A percentile compares a stretch with the other conserved stretches of the same genome.
Conservation (phyloP, 2,888 invertebrate species). For the Orthosia gracilis region DNA sequence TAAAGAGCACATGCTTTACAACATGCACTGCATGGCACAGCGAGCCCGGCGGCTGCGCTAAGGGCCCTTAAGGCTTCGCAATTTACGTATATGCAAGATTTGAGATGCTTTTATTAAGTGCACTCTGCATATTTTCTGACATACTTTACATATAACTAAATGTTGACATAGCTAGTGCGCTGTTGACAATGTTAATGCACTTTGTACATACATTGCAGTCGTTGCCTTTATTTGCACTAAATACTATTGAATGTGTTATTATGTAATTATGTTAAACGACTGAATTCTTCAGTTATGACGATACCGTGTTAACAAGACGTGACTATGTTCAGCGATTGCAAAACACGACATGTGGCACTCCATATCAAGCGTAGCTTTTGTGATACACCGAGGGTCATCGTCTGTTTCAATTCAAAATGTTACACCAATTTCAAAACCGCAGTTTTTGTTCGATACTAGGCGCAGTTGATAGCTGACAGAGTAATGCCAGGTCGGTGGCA, state of each 20-base stretch:
- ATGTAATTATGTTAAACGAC: slow-evolving; percentile 12
- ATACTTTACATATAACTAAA: slow-evolving; percentile 24
- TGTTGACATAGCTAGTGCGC: slow-evolving; percentile 1
- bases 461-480: slow-evolving; percentile 40
- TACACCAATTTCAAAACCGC: slow-evolving; percentile 17
- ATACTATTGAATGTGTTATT: slow-evolving; percentile 16
- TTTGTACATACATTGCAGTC: slow-evolving; percentile 9
- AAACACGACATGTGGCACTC: slow-evolving; percentile 41
- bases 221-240: slow-evolving; percentile 23
- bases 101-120: slow-evolving; percentile 62
- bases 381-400: slow-evolving; percentile 31
- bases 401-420: slow-evolving; percentile 16
- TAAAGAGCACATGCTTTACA: slow-evolving; percentile 69
- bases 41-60: slow-evolving; percentile 43
- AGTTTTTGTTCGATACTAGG: slow-evolving; percentile 37
- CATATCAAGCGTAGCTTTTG: slow-evolving; percentile 41
- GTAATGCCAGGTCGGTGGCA: slow-evolving; percentile 53
- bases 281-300: slow-evolving; percentile 38
- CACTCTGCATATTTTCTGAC: slow-evolving; percentile 52
- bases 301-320: not conserved
- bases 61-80: slow-evolving; percentile 64
- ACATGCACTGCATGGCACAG: slow-evolving; percentile 48
- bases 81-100: slow-evolving; percentile 63
- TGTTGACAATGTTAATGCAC: slow-evolving; percentile 33
- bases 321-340: slow-evolving; percentile 14